These are phyloP conservation scores for Hyperoodon ampullatus DNA, from an alignment of 2,113 vertebrate species.

Conservation along the genomic window DNA sequence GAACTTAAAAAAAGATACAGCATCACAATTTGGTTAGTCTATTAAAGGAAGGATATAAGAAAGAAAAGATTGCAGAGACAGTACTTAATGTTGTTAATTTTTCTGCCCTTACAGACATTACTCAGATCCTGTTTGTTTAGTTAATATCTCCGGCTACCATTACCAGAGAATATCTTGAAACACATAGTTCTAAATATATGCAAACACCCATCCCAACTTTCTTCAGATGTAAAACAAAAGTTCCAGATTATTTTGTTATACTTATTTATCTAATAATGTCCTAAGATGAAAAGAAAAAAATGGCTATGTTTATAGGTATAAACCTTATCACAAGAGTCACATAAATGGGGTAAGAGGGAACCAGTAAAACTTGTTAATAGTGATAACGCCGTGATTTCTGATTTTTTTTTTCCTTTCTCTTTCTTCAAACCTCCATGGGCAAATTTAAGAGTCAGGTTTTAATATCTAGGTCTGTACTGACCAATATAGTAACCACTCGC, in stretches of 20 bases:
- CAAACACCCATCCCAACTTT: neutral
- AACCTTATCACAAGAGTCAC: neutral
- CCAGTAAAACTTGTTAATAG: neutral
- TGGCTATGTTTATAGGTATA: neutral
- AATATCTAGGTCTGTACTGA: neutral
- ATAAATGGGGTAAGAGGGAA: neutral
- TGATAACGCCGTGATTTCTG: neutral
- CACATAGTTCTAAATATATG: neutral
- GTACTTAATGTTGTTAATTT: neutral
- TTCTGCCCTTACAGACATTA: neutral
- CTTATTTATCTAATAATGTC: neutral
- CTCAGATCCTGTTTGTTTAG: neutral
- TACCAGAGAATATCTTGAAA: neutral
- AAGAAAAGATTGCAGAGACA: neutral
- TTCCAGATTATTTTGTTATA: neutral
- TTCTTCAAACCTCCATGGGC: neutral
- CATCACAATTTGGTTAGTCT: neutral
- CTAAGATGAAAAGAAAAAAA: neutral
- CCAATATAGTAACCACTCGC: neutral
- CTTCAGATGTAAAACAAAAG: neutral
- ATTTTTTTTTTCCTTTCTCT: neutral
- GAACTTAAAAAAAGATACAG: neutral
- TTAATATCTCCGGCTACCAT: neutral
- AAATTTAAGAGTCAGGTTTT: neutral
- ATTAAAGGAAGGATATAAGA: neutral